Conservation (phyloP, 2,797 vertebrate genomes). For the Agapornis canus region DNA sequence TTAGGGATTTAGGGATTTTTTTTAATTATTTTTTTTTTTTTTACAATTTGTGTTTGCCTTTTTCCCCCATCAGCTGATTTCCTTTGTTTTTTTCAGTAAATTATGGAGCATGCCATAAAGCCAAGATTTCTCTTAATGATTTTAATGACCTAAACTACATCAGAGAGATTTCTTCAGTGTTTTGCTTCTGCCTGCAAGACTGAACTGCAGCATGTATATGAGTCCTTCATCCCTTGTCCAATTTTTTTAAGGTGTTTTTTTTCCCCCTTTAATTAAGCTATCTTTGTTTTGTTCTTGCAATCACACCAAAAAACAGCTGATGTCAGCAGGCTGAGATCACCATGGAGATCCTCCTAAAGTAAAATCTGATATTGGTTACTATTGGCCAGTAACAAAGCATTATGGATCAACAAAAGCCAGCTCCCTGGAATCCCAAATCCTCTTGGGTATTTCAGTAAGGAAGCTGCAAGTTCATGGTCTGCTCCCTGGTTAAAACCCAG, state of each 20-base stretch:
- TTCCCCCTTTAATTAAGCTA: conserved; percentile 10
- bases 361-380: conserved; percentile 28
- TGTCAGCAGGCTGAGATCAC: conserved; percentile 52
- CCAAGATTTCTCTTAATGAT: neutral
- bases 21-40: neutral
- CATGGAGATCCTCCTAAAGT: conserved; percentile 55
- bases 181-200: neutral
- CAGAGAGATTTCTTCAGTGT: neutral
- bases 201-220: neutral
- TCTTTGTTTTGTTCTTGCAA: neutral
- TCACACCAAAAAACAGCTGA: neutral
- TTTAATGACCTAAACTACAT: neutral
- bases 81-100: neutral
- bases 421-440: neutral
- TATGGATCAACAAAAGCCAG: neutral
- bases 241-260: neutral
- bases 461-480: neutral
- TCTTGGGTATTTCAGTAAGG: neutral
- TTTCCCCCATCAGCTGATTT: neutral
- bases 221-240: neutral
- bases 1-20: neutral
- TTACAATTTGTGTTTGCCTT: neutral
- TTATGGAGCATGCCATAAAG: neutral
- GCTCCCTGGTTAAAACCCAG: neutral
- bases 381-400: neutral